Evolutionary conservation across 2,888 invertebrate genomes (phyloP).

Genomic region (Dryomyza anilis): DNA sequence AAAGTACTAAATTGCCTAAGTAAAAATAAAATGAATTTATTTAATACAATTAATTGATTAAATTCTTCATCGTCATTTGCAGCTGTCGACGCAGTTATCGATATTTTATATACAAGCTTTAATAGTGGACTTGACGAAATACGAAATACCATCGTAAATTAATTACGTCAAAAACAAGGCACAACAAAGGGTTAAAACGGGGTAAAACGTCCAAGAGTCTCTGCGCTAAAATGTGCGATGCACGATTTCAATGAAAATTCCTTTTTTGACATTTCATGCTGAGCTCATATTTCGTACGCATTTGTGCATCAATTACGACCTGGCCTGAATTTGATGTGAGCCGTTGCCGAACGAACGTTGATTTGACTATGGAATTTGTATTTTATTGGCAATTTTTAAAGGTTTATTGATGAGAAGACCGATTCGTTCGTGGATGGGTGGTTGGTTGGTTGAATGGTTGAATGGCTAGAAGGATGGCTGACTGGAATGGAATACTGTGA

Average conservation of each 20-base stretch:
- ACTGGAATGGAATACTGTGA: too few relatives aligned
- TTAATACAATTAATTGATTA: background rate
- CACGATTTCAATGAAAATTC: constrained; percentile 15
- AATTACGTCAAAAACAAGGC: background rate
- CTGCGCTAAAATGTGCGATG: constrained; percentile 1
- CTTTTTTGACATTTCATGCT: constrained; percentile 10
- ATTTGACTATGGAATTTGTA: too few relatives aligned
- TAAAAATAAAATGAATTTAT: constrained; percentile 2
- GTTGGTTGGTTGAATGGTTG: background rate
- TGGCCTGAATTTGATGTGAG: too few relatives aligned
- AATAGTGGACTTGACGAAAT: too few relatives aligned
- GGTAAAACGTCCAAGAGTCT: background rate
- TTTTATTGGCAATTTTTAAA: background rate
- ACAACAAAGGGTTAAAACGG: background rate
- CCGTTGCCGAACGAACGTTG: too few relatives aligned
- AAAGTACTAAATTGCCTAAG: too few relatives aligned
- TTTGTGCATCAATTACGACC: background rate
- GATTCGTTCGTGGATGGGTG: background rate
- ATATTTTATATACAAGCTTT: background rate
- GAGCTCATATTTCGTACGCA: background rate
- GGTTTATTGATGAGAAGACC: background rate
- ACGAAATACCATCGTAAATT: background rate
- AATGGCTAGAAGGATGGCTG: background rate
- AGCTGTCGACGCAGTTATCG: background rate
- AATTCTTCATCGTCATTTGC: background rate